Conservation (phyloP, 2,888 invertebrate genomes). For the Bhutanitis thaidina region DNA sequence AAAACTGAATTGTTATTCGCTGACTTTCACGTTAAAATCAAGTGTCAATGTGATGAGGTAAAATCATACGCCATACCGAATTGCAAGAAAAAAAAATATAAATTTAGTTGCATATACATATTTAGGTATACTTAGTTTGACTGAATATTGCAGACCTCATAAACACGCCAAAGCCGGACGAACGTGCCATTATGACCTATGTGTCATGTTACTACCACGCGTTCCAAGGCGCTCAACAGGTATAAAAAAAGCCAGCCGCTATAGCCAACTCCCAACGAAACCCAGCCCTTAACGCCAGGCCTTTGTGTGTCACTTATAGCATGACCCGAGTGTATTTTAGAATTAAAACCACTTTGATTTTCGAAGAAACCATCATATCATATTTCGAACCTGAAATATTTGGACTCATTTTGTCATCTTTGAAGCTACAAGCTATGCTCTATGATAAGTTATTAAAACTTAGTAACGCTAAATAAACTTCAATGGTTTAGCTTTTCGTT, state of each 20-base stretch:
- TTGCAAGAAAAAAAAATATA: not conserved
- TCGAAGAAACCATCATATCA: slow-evolving; percentile 22
- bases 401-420: slow-evolving; percentile 22
- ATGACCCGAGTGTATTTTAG: slow-evolving; percentile 54
- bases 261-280: slow-evolving; percentile 40
- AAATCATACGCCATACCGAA: not conserved
- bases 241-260: slow-evolving; percentile 71
- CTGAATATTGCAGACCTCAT: slow-evolving; percentile 93
- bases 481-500: slow-evolving; percentile 16
- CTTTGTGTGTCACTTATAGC: slow-evolving; percentile 76
- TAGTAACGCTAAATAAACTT: slow-evolving; percentile 12
- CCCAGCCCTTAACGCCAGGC: slow-evolving; percentile 66
- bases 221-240: slow-evolving; percentile 99
- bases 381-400: not conserved
- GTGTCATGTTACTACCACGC: slow-evolving; percentile 99
- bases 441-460: slow-evolving; percentile 1
- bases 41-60: not conserved
- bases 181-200: slow-evolving; percentile 99
- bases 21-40: too few relatives aligned
- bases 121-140: slow-evolving; percentile 20
- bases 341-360: slow-evolving; percentile 35
- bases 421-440: slow-evolving; percentile 18
- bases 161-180: slow-evolving; percentile 99
- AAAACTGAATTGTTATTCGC: too few relatives aligned
- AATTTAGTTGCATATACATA: too few relatives aligned